Evolutionary conservation across 2,113 vertebrate species (phyloP).

Genomic region (Puntigrus tetrazona): DNA sequence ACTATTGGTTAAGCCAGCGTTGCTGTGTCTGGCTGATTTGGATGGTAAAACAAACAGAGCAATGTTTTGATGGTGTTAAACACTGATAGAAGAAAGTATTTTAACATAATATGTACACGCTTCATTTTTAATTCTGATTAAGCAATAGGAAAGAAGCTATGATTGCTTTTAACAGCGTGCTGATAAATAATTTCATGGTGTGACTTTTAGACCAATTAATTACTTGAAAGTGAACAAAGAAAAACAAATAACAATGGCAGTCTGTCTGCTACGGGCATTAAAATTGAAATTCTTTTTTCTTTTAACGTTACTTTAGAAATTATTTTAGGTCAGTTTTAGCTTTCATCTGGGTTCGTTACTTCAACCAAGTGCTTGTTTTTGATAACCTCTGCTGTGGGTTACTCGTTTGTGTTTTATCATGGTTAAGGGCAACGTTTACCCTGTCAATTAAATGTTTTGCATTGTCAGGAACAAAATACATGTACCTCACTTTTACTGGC

Average conservation of each 20-base stretch:
- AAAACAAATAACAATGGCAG: neutral
- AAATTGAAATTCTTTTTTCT: neutral
- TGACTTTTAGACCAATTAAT: constrained; percentile 37
- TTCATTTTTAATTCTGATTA: neutral
- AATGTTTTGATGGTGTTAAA: neutral
- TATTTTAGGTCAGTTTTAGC: neutral
- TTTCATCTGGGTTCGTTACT: constrained; percentile 15
- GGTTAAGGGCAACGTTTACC: constrained; percentile 10
- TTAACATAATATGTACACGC: neutral
- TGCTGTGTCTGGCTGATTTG: neutral
- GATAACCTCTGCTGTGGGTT: neutral
- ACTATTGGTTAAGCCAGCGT: neutral
- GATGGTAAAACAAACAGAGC: neutral
- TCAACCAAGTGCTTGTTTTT: neutral
- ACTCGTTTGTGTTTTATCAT: neutral
- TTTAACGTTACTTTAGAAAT: neutral
- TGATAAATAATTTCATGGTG: neutral
- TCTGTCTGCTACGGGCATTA: neutral
- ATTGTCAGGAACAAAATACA: constrained; percentile 28
- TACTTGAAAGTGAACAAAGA: constrained; percentile 28
- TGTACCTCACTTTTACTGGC: neutral
- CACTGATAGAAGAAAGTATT: neutral
- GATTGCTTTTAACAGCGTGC: constrained; percentile 6
- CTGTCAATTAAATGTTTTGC: neutral
- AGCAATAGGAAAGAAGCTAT: neutral